A percentile compares a stretch with the other conserved stretches of the same genome.
Evolutionary conservation across 1,140 invertebrate genomes (phyloP).

Genomic region (Triops cancriformis): DNA sequence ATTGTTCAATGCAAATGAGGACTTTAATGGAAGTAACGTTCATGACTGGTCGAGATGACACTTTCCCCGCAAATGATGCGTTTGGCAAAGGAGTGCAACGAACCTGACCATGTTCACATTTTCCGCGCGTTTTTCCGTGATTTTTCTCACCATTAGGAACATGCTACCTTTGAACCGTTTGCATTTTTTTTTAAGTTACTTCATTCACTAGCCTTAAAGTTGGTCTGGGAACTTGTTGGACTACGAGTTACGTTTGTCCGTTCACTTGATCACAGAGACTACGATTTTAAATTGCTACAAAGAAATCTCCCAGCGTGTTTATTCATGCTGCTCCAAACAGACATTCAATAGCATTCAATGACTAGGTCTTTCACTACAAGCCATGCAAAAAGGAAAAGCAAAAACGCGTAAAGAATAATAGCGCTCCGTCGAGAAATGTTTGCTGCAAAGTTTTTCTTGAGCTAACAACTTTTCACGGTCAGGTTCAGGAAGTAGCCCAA

Average conservation of each 20-base stretch:
- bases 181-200: too few species aligned
- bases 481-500: constrained; percentile 14
- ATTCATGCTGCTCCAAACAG: background rate
- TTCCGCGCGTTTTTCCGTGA: background rate
- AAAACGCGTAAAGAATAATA: background rate
- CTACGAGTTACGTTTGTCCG: too few species aligned
- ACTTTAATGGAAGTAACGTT: background rate
- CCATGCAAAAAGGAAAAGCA: background rate
- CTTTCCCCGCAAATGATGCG: background rate
- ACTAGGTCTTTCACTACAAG: background rate
- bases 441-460: background rate
- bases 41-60: background rate
- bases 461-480: constrained; percentile 10
- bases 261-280: background rate
- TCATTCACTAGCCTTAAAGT: too few species aligned
- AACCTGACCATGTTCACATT: background rate
- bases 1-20: background rate
- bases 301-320: background rate
- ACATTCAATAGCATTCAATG: background rate
- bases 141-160: too few species aligned
- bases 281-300: background rate
- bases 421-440: background rate
- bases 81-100: constrained; percentile 3
- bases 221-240: too few species aligned
- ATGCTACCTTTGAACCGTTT: too few species aligned